Percentiles rank a stretch among this genome's conserved stretches.
phyloP scores from a whole-genome alignment of 2,797 vertebrate species.

The Euthynnus affinis region DNA sequence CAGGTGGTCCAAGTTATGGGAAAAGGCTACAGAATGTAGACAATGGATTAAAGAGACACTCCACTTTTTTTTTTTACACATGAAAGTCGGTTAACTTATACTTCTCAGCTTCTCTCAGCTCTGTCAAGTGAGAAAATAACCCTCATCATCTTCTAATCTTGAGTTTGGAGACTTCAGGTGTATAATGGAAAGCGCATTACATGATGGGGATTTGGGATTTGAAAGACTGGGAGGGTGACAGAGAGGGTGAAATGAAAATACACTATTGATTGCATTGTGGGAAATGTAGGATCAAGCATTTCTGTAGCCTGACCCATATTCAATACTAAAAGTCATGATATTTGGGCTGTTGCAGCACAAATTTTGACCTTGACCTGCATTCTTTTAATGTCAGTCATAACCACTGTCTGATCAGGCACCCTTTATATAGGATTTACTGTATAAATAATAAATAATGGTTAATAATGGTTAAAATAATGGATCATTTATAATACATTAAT shows the following conservation, averaged over 20 bases:
- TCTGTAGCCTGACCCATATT: not conserved
- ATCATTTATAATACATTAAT: too few species aligned
- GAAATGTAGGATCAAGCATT: constrained; percentile 7
- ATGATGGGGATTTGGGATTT: too few species aligned
- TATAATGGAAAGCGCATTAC: too few species aligned
- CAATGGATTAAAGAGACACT: not conserved
- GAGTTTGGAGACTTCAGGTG: too few species aligned
- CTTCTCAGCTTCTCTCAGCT: not conserved
- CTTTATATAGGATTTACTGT: too few species aligned
- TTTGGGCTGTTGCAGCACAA: not conserved
- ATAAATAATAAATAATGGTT: not conserved
- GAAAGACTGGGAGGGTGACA: too few species aligned
- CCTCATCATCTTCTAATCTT: too few species aligned
- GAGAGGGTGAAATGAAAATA: too few species aligned
- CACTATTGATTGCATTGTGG: constrained; percentile 9
- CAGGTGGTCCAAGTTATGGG: constrained; percentile 19
- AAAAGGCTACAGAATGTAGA: constrained; percentile 7
- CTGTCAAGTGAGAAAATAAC: constrained; percentile 4
- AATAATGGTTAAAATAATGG: too few species aligned
- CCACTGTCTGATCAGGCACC: too few species aligned
- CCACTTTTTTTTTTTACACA: not conserved
- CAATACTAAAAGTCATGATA: not conserved
- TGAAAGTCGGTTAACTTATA: not conserved
- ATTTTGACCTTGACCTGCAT: not conserved
- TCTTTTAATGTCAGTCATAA: not conserved